A percentile compares a stretch with the other conserved stretches of the same genome.
Evolutionary conservation across 1,140 invertebrate genomes (phyloP).

Genomic region (Brachionus rotundiformis): DNA sequence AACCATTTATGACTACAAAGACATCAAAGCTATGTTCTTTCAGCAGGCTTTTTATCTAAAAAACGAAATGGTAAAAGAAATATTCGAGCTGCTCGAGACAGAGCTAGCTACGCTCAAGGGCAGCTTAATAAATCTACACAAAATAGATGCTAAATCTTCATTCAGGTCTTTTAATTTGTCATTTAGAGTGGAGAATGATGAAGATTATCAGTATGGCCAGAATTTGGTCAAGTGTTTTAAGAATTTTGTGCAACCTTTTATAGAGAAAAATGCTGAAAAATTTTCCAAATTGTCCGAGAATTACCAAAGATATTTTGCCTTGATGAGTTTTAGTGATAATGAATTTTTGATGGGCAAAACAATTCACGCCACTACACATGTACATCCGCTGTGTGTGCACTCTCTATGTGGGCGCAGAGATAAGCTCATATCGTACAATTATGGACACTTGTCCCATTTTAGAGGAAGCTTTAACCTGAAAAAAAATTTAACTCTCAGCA

Average conservation of each 20-base stretch:
- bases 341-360: slow-evolving; percentile 40
- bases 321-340: not conserved
- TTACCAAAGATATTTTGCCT: not conserved
- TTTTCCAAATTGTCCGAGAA: slow-evolving; percentile 7
- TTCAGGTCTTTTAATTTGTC: slow-evolving; percentile 7
- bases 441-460: slow-evolving; percentile 31
- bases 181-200: not conserved
- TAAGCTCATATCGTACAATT: not conserved
- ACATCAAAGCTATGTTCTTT: not conserved
- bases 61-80: not conserved
- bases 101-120: not conserved
- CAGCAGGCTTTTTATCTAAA: slow-evolving; percentile 33
- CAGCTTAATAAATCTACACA: not conserved
- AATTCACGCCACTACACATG: slow-evolving; percentile 1
- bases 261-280: not conserved
- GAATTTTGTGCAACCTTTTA: not conserved
- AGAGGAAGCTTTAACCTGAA: not conserved
- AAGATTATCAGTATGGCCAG: not conserved
- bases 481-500: not conserved
- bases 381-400: slow-evolving; percentile 26
- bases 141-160: not conserved
- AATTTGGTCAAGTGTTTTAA: not conserved
- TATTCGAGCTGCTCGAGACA: not conserved
- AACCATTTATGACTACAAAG: not conserved
- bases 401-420: slow-evolving; percentile 12